Evolutionary conservation across 2,113 vertebrate species (phyloP).

Genomic region (Misgurnus mizolepis): DNA sequence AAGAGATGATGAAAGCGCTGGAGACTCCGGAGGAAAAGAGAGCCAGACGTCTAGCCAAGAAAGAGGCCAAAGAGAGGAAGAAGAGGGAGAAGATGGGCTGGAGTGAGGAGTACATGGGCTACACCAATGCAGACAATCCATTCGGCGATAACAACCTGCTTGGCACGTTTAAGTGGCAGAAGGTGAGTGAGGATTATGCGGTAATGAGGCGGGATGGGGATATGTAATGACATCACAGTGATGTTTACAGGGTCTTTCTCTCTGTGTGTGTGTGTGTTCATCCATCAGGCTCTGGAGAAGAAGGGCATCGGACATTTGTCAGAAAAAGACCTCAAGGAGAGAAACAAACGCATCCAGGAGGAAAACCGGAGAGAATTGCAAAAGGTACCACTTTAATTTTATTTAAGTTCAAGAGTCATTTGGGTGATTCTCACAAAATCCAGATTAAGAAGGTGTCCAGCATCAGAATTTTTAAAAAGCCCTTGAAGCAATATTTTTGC

Average conservation of each 20-base stretch:
- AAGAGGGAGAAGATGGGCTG: slow-evolving; percentile 99
- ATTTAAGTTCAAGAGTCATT: too few relatives aligned
- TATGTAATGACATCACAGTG: neutral
- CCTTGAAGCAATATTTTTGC: too few relatives aligned
- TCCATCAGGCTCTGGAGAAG: slow-evolving; percentile 84
- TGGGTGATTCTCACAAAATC: too few relatives aligned
- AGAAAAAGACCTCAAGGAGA: slow-evolving; percentile 94
- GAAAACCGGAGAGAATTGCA: slow-evolving; percentile 96
- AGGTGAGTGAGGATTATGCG: slow-evolving; percentile 75
- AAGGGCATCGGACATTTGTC: slow-evolving; percentile 94
- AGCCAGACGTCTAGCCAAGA: slow-evolving; percentile 89
- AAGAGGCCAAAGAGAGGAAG: slow-evolving; percentile 95
- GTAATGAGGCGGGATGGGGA: neutral
- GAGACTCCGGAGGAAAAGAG: slow-evolving; percentile 96
- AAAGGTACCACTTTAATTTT: slow-evolving; percentile 75
- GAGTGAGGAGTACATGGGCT: slow-evolving; percentile 99
- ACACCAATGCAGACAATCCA: slow-evolving; percentile 97
- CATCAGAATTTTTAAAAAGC: too few relatives aligned
- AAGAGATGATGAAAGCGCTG: slow-evolving; percentile 89
- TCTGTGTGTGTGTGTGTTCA: slow-evolving; percentile 26
- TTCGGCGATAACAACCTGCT: slow-evolving; percentile 98
- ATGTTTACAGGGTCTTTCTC: slow-evolving; percentile 3
- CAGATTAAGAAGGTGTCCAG: too few relatives aligned
- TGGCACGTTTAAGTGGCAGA: slow-evolving; percentile 97
- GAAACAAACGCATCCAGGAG: slow-evolving; percentile 94